Evolutionary conservation across 2,888 invertebrate genomes (phyloP), one percentile per base, ranked within the genome.

Genomic region (Tetanocera ferruginea): DNA sequence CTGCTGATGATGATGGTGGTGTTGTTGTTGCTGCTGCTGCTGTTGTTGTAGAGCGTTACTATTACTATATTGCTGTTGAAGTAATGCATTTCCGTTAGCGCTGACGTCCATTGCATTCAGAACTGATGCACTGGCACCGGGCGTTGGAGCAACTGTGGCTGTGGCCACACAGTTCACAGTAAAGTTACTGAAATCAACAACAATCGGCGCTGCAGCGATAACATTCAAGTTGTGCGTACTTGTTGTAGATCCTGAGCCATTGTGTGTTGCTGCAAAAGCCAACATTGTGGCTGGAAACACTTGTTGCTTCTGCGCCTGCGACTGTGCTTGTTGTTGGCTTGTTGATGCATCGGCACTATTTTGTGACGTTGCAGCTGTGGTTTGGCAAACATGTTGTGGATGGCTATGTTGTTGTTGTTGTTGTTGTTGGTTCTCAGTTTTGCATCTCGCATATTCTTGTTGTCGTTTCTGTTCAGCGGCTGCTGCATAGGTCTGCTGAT

Each of bases 151-250:
- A 28, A 62, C 62, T 19, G 73, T 66, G 67, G 57, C 75, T 11
- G 75, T 37, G 8, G 83, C 83, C 71, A 85, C 71, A 77, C 86
- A 85, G 82, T 86, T 86, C 19, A 86, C 83, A 60, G 85, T 83
- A 73, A 86, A 85, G 81, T 85, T 87, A 74, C 85, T 84, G 70
- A 86, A 86, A 78, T 87, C 87, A 34, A 87, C 86, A 76, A 86
- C 86, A 78, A 86, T 86, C 6, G 86, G 86, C 23, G 86, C 85
- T 31, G 86, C 84, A 25, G 85, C 82, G 19, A 86, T 85, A 11
- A 86, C 84, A 81, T 86, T 86, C 19, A 86, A 81, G 81, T 86
- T 86, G 83, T 85, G 86, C 84, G 84, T 85, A 84, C 80, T 80
- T 11, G 83, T 77, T 74, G 84, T 83, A 74, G 85, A 80, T 14